Percentiles rank a stretch among this genome's conserved stretches.
phyloP scores from a whole-genome alignment of 2,113 vertebrate genomes.

The Clinocottus analis region DNA sequence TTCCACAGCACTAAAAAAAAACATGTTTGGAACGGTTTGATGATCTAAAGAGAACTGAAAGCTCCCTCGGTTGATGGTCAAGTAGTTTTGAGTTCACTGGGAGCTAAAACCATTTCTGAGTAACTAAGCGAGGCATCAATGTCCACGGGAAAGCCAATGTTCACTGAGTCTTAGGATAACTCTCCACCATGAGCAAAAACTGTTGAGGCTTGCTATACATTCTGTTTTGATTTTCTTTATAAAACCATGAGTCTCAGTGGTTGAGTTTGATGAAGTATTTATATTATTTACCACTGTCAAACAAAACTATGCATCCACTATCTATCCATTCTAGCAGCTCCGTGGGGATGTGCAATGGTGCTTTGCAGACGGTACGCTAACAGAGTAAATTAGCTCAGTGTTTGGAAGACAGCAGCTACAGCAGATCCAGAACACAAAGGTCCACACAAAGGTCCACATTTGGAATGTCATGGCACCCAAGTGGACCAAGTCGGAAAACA shows the following conservation, averaged over 20 bases:
- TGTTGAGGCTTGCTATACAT: neutral
- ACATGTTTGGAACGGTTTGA: neutral
- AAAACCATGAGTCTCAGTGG: neutral
- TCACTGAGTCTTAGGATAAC: slow-evolving; percentile 1
- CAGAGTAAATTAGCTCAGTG: neutral
- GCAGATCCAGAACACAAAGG: neutral
- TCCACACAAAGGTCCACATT: neutral
- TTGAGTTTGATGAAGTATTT: neutral
- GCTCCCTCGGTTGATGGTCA: neutral
- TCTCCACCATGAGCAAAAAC: neutral
- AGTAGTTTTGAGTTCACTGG: neutral
- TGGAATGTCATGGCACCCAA: neutral
- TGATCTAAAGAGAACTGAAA: neutral
- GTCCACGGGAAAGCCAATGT: neutral
- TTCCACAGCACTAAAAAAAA: neutral
- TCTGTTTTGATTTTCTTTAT: neutral
- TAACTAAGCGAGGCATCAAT: neutral
- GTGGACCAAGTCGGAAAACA: neutral
- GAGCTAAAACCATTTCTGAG: neutral
- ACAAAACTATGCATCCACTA: neutral
- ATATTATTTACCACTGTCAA: neutral
- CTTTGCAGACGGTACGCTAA: neutral
- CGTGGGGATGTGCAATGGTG: neutral
- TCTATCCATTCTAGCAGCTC: neutral
- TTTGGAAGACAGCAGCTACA: neutral